Base-by-base conservation (phyloP, 2,888 invertebrate species). In the Tenthredo amoena region DNA sequence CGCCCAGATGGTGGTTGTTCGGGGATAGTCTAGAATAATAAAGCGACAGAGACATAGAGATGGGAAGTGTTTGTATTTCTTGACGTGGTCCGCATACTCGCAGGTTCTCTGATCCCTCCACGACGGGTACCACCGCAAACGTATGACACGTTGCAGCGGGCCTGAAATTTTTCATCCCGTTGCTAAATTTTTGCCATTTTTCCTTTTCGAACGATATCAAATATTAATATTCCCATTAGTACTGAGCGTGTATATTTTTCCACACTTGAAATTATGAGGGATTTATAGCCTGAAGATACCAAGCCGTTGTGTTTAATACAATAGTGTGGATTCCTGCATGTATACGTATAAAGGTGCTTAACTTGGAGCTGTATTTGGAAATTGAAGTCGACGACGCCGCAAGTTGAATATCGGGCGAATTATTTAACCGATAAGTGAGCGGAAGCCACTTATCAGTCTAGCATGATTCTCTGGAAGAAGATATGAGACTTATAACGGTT, bases 21-120 rank as follows among this genome's bases (percentile, higher is more conserved):
- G 89, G 89, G 90, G 87, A 83, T 89, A 87, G 89, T 90, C 89
- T 91, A 90, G 90, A 91, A 91, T 91, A 91, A 91, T 91, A 91
- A 92, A 91, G 90, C 90, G 87, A 88, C 87, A 87, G 87, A 85
- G 84, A 87, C 88, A 89, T 85, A 89, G 88, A 88, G 85, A 81
- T 88, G 88, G 86, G 87, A 87, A 88, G 87, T 92, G 90, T 92
- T 91, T 92, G 90, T 91, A 88, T 92, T 91, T 91, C 88, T 89
- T 89, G 89, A 88, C 87, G 86, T 87, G 90, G 89, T 87, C 88
- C 88, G 88, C 71, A 71, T 81, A 81, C 62, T 68, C 71, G 83
- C 50, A 71, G 47, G 68, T 83, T 47, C 26, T 26, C 26, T 26
- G 26, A 26, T 26, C n/a, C 50, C 50, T 83, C 83, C 26, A 15